Evolutionary conservation across 2,888 invertebrate genomes (phyloP), one percentile per base, ranked within the genome.

Genomic region (Nephrotoma flavescens): DNA sequence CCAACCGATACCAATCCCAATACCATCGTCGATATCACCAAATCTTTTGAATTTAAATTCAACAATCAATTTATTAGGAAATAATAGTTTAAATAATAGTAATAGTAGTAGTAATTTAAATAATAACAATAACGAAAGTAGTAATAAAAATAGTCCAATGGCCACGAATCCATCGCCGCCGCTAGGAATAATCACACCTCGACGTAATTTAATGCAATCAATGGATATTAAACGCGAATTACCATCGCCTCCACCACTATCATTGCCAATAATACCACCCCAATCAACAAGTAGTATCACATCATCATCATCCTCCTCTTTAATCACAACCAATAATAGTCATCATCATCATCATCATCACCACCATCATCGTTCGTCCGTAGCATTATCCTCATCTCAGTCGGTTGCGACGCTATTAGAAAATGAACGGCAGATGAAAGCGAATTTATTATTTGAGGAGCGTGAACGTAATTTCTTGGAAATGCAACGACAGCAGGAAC

Each of bases 271-370:
- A 31, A 71, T 71, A 71, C 71, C 71, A 71, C 71, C 71, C 31
- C 71, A 71, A 71, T 47, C 88, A 88, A 71, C 87, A 87, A 87
- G 87, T 88, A 83, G 87, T 87, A 71, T 87, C 87, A 87, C 87
- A 88, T 84, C 87, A 88, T 86, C 86, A 87, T 87, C 86, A 88
- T 41, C 87, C 31, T 41, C 84, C 42, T 44, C 52, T 19, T 19
- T 83, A 83, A 71, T 85, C 83, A 85, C 87, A 86, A 71, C 12
- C 19, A 19, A 86, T 86, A 47, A 83, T 87, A 85, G 83, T 86
- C 87, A 86, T 42, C 87, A 84, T 41, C 52, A 42, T 7, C 84
- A 83, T 45, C 87, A 87, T 7, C 84, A 83, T 45, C 87, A 87
- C 4, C 84, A 42, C 3, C 84, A 47, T 52, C 85, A 44, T 44